These are phyloP conservation scores for Hyles lineata DNA, from an alignment of 2,888 invertebrate genomes.

Conservation along the genomic window DNA sequence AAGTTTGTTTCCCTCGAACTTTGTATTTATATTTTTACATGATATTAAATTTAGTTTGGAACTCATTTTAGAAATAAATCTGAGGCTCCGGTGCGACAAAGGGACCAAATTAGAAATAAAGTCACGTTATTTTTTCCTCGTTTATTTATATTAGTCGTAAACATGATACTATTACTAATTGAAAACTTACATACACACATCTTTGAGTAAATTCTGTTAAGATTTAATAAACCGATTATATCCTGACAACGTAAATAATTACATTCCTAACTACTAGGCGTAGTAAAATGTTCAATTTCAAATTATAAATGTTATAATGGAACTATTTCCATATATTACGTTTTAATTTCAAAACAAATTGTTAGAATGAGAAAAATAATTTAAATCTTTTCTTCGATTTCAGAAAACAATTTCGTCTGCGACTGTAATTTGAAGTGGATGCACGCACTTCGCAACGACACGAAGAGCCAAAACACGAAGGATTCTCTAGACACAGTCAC, in stretches of 20 bases:
- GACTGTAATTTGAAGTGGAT: slow-evolving; percentile 94
- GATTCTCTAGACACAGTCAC: slow-evolving; percentile 89
- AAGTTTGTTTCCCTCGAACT: slow-evolving; percentile 35
- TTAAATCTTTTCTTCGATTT: slow-evolving; percentile 38
- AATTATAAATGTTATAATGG: no score
- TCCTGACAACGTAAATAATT: no score
- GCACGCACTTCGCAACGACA: slow-evolving; percentile 89
- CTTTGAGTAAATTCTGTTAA: no score
- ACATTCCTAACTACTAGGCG: no score
- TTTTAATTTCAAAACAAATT: no score
- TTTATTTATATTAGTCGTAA: no score
- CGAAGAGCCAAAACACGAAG: slow-evolving; percentile 88
- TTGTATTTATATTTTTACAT: slow-evolving; percentile 12
- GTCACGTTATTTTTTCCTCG: background rate
- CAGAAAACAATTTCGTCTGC: slow-evolving; percentile 93
- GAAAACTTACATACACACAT: no score
- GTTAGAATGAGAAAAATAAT: background rate
- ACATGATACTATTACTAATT: no score
- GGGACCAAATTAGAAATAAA: background rate
- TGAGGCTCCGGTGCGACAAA: background rate
- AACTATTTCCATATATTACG: no score
- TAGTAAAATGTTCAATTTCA: no score
- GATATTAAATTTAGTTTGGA: background rate
- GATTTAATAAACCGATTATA: no score
- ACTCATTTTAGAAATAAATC: background rate